Percentiles rank a stretch among this genome's conserved stretches.
Conservation (phyloP, 1,140 invertebrate genomes). For the Rhopalosiphum maidis region DNA sequence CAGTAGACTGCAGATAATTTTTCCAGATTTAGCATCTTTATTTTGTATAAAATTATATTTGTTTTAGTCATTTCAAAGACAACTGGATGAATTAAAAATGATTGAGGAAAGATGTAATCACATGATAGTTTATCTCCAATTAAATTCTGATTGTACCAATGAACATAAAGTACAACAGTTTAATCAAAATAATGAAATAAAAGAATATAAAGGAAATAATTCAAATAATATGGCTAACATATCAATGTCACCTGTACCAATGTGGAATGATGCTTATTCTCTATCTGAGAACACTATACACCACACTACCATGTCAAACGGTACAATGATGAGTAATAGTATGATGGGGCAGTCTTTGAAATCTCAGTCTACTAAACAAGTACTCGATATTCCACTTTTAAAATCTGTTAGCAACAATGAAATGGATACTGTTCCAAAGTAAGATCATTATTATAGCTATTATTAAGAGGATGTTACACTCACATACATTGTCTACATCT, state of each 20-base stretch:
- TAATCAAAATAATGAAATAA: constrained; percentile 15
- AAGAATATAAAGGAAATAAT: constrained; percentile 13
- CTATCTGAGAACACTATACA: not conserved
- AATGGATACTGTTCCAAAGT: constrained; percentile 55
- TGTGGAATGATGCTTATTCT: constrained; percentile 12
- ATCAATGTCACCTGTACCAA: constrained; percentile 28
- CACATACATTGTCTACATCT: not conserved
- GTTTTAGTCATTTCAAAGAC: constrained; percentile 43
- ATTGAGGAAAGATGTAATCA: constrained; percentile 46
- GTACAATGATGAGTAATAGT: constrained; percentile 8
- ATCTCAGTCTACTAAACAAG: constrained; percentile 38
- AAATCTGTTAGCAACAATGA: constrained; percentile 36
- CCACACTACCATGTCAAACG: not conserved
- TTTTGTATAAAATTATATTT: not conserved
- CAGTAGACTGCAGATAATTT: not conserved
- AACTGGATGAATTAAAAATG: constrained; percentile 8
- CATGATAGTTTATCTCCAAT: constrained; percentile 27
- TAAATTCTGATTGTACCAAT: constrained; percentile 9
- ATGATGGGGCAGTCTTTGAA: constrained; percentile 42
- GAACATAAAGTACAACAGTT: not conserved
- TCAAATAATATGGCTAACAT: constrained; percentile 37
- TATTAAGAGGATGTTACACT: not conserved
- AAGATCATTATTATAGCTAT: constrained; percentile 8
- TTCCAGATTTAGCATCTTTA: not conserved
- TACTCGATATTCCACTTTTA: not conserved